These are phyloP conservation scores for Acipenser transmontanus DNA, from an alignment of 2,797 vertebrate genomes.

Conservation along the genomic window DNA sequence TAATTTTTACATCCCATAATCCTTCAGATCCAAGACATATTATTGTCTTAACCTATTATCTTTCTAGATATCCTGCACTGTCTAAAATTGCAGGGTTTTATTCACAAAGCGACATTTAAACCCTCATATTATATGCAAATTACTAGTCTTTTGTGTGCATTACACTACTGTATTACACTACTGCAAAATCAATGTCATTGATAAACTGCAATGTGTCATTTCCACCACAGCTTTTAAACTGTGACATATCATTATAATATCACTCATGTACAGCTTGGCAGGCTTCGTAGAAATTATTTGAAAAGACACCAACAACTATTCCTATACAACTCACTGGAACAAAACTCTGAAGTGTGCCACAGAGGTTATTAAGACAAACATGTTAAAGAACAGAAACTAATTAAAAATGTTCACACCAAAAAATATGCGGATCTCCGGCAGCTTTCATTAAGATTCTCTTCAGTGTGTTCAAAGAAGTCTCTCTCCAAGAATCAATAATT, in stretches of 20 bases:
- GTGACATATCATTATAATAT: slow-evolving; percentile 55
- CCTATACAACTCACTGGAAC: slow-evolving; percentile 48
- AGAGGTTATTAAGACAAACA: slow-evolving; percentile 8
- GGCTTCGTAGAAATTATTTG: slow-evolving; percentile 51
- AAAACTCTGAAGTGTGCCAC: slow-evolving; percentile 34
- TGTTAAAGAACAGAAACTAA: slow-evolving; percentile 4
- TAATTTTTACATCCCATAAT: too few species aligned
- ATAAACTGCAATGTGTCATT: slow-evolving; percentile 37
- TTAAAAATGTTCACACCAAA: slow-evolving; percentile 1
- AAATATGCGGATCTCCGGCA: background rate
- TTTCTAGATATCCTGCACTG: slow-evolving; percentile 27
- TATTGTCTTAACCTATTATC: slow-evolving; percentile 30
- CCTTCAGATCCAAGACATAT: slow-evolving; percentile 9
- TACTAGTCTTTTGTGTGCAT: slow-evolving; percentile 26
- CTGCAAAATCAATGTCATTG: slow-evolving; percentile 38
- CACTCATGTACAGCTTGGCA: slow-evolving; percentile 50
- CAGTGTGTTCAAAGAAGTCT: background rate
- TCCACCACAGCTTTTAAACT: slow-evolving; percentile 44
- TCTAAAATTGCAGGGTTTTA: slow-evolving; percentile 52
- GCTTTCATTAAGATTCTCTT: slow-evolving; percentile 8
- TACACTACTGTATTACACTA: slow-evolving; percentile 27
- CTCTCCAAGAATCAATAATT: slow-evolving; percentile 13
- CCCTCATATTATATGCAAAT: slow-evolving; percentile 58
- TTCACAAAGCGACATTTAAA: slow-evolving; percentile 38
- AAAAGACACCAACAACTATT: slow-evolving; percentile 66